These are phyloP conservation scores for Amniataba percoides DNA, from an alignment of 2,797 vertebrate species.

Conservation along the genomic window DNA sequence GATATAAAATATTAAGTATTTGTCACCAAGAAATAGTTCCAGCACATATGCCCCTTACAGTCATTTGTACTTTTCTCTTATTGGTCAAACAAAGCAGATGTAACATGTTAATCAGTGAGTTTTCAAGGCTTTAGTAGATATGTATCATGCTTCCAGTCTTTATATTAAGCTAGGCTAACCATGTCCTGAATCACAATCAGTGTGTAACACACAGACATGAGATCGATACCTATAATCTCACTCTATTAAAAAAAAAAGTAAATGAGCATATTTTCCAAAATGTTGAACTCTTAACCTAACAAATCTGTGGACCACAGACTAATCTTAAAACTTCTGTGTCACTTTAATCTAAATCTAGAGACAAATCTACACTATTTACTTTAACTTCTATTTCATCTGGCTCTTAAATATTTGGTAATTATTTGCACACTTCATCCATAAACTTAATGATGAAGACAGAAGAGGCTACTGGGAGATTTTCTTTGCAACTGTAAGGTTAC, in stretches of 20 bases:
- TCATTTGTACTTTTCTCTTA: no score
- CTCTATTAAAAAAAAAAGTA: neutral
- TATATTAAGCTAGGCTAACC: constrained; percentile 1
- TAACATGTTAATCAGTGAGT: neutral
- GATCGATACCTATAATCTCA: neutral
- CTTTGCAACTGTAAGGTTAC: neutral
- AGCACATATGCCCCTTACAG: no score
- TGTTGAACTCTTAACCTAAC: neutral
- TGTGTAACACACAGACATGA: neutral
- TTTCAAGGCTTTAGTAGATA: neutral
- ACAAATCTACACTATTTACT: neutral
- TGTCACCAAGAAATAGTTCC: neutral
- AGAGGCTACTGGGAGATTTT: neutral
- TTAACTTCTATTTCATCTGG: neutral
- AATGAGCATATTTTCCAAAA: neutral
- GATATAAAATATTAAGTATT: neutral
- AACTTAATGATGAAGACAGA: neutral
- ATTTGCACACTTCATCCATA: constrained; percentile 11
- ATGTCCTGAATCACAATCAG: neutral
- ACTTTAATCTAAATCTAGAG: neutral
- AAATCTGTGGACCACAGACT: neutral
- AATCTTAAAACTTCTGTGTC: constrained; percentile 1
- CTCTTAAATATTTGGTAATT: neutral
- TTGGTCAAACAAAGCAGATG: no score
- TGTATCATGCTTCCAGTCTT: neutral